Conservation (phyloP, 2,888 invertebrate genomes). For the Pyrrhosoma nymphula region DNA sequence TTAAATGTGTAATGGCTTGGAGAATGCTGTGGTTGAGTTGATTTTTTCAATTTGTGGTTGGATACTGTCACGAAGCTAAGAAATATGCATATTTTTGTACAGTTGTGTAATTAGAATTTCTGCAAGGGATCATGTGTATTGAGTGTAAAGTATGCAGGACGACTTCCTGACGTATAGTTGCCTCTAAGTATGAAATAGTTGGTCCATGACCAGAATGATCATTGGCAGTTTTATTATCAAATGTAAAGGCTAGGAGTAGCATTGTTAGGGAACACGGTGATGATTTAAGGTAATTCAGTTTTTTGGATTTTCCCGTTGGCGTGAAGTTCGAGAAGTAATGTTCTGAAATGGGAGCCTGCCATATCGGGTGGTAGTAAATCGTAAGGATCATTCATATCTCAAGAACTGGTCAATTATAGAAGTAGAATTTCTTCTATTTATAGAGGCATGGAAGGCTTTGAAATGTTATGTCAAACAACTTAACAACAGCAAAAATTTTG, state of each 20-base stretch:
- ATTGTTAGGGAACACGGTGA: not conserved
- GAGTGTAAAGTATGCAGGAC: not conserved
- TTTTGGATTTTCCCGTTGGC: not conserved
- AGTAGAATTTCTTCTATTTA: not conserved
- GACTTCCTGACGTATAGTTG: not conserved
- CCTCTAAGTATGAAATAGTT: not conserved
- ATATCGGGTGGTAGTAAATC: not conserved
- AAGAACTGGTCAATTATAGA: constrained; percentile 11
- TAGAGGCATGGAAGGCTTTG: not conserved
- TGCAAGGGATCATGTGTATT: not conserved
- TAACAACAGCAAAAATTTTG: not conserved
- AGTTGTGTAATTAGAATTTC: constrained; percentile 21
- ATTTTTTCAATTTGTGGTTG: constrained; percentile 29
- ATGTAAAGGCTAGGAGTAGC: not conserved
- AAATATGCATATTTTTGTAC: constrained; percentile 63
- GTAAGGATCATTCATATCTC: constrained; percentile 22
- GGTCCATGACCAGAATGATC: not conserved
- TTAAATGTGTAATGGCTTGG: not conserved
- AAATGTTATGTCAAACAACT: not conserved
- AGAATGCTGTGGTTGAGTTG: not conserved
- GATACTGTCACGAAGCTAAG: constrained; percentile 24
- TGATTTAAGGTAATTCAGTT: not conserved
- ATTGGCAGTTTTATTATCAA: not conserved
- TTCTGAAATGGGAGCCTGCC: not conserved
- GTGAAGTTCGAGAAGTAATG: not conserved